Base-by-base conservation (phyloP, 2,113 vertebrate species). In the Pampusana beccarii region DNA sequence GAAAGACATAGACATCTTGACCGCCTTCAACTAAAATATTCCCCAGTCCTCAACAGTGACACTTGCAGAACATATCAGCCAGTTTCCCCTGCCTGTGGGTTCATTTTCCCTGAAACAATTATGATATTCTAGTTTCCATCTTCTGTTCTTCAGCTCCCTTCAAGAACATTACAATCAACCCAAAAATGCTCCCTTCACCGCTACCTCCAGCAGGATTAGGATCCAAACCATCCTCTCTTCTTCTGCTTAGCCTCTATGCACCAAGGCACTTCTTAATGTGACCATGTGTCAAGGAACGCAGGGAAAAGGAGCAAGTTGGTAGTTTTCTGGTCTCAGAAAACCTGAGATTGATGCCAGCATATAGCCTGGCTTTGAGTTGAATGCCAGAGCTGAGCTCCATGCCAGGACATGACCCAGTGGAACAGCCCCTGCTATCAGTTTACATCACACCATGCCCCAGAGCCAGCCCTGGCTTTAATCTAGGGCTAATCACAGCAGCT, bases 361-460 rank as follows among this genome's bases (percentile, higher is more conserved):
- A 67, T 2, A 60, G 54, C 53, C 73, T 95, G 83, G 73, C 57
- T 67, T 19, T 3, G 25, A 81, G 16, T 31, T 79, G 40, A 42
- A 2, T 40, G 61, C 65, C 53, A 96, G 60, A 77, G 46, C 25
- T 42, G 61, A 91, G 61, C 44, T 84, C 31, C 42, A n/a, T 31
- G 80, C 29, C 46, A 86, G 70, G 26, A 75, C 58, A 71, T 17
- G 64, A 74, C 72, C 67, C 11, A 1, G 23, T 33, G 40, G 66
- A 86, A 78, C 77, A 78, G 69, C 26, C 56, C 20, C 33, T 67
- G 60, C 21, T 93, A 93, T 92, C 95, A 81, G 33, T 91, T 95
- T 96, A 71, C 73, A 79, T 90, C 70, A 88, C 83, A 87, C 65
- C 73, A 65, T 66, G 40, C 65, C 61, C 72, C 34, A 80, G 53